Evolutionary conservation across 2,888 invertebrate species (phyloP).

Genomic region (Phaedon cochleariae): DNA sequence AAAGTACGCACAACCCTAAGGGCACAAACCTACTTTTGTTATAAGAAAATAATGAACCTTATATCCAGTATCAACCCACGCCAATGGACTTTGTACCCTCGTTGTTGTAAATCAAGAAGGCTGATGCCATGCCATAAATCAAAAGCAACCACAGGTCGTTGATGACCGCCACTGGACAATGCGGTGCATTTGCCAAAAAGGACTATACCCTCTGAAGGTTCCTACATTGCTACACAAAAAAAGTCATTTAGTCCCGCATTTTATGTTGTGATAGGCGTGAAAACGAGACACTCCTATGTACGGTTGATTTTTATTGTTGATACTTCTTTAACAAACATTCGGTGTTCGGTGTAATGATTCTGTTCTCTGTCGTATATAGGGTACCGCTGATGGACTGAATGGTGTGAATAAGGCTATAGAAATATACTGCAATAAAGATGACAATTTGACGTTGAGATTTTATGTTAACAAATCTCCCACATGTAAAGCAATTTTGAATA

Average conservation of each 20-base stretch:
- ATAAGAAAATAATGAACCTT: too few species aligned
- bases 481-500: too few species aligned
- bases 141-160: slow-evolving; percentile 47
- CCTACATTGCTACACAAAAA: slow-evolving; percentile 36
- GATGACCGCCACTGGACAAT: slow-evolving; percentile 60
- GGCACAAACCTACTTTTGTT: too few species aligned
- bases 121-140: slow-evolving; percentile 53
- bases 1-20: too few species aligned
- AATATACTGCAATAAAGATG: too few species aligned
- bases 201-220: slow-evolving; percentile 29
- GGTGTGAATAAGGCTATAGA: too few species aligned
- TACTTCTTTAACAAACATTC: slow-evolving; percentile 23
- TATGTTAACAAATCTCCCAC: too few species aligned
- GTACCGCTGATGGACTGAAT: too few species aligned
- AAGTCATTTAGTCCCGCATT: slow-evolving; percentile 36
- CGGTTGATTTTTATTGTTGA: slow-evolving; percentile 29
- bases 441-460: too few species aligned
- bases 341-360: slow-evolving; percentile 21
- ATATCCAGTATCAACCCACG: slow-evolving; percentile 3
- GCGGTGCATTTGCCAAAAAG: slow-evolving; percentile 52
- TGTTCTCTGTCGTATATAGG: neutral
- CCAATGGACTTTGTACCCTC: slow-evolving; percentile 14
- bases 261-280: slow-evolving; percentile 54
- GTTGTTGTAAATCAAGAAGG: slow-evolving; percentile 53
- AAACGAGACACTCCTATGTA: slow-evolving; percentile 46